Base-by-base conservation (phyloP, 2,888 invertebrate genomes). In the Lasiommata megera region DNA sequence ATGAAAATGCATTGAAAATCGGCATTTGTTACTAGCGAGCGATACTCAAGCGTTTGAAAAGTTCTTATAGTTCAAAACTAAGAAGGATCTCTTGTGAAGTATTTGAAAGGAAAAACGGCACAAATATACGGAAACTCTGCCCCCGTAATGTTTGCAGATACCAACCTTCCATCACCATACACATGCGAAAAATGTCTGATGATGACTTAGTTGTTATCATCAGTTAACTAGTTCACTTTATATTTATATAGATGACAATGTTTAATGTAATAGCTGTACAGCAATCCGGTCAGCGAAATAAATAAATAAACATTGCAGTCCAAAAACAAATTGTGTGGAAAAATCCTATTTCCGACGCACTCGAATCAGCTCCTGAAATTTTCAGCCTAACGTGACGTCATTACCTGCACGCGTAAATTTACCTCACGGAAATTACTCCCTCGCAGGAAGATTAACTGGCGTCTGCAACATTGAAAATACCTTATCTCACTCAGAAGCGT, bases 61-160 rank as follows among this genome's bases (percentile, higher is more conserved):
- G 48, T 58, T 43, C 51, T 59, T 23, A 54, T 47, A 58, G 34
- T 34, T 54, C 12, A 36, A 28, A 54, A 48, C 58, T 58, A 29
- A 46, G 31, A 46, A 44, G 16, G 16, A 12, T 11, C 29, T 31
- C 11, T 43, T 1, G n/a, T n/a, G 3, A 12, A 43, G 28, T 12
- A 12, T 43, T 43, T 16, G 16, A 31, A 46, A 46, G 34, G 34
- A 9, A 11, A 23, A 23, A 3, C 23, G 23, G 23, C 23, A 23
- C 2, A 23, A 23, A 23, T 23, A 5, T 23, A 23, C 23, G 23
- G 5, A 23, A 23, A 3, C 23, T 23, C 23, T 5, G 2, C 5
- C 23, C 23, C n/a, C n/a, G n/a, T n/a, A n/a, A n/a, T n/a, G n/a
- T n/a, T n/a, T n/a, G n/a, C n/a, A n/a, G n/a, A 23, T 23, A 23